Percentiles rank a stretch among this genome's conserved stretches.
phyloP scores from a whole-genome alignment of 2,888 invertebrate species.

The Entomobrya multifasciata region DNA sequence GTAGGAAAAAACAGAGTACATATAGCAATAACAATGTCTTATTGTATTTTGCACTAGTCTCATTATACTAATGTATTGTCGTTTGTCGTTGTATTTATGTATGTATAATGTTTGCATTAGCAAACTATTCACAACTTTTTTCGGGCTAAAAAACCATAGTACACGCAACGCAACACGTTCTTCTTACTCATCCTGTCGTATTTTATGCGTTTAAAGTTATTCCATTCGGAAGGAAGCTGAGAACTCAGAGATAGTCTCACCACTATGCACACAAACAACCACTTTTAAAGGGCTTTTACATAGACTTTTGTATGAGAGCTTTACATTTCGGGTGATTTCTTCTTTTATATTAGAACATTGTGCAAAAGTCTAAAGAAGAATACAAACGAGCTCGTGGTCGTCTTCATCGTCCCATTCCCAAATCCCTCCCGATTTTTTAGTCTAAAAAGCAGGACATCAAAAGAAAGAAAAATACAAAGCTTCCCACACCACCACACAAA shows the following conservation, averaged over 20 bases:
- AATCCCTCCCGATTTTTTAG: neutral
- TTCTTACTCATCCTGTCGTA: no score
- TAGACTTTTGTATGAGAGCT: no score
- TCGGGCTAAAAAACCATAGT: neutral
- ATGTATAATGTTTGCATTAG: neutral
- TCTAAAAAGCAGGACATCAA: constrained; percentile 3
- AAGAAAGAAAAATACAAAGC: neutral
- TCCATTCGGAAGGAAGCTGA: no score
- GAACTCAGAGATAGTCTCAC: no score
- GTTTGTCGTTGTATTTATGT: neutral
- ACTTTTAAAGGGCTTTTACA: no score
- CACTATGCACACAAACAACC: no score
- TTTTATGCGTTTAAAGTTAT: no score
- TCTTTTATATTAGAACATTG: neutral
- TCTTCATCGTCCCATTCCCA: neutral
- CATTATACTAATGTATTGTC: neutral
- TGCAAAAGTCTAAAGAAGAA: neutral
- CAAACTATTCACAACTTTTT: neutral
- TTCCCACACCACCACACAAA: neutral
- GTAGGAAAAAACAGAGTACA: neutral
- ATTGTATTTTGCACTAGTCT: neutral
- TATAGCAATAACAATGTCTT: no score
- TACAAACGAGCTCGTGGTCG: neutral
- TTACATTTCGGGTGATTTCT: neutral
- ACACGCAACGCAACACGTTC: neutral